Percentiles rank a stretch among this genome's conserved stretches.
Conservation (phyloP, 2,113 vertebrate species). For the Penelope pileata region DNA sequence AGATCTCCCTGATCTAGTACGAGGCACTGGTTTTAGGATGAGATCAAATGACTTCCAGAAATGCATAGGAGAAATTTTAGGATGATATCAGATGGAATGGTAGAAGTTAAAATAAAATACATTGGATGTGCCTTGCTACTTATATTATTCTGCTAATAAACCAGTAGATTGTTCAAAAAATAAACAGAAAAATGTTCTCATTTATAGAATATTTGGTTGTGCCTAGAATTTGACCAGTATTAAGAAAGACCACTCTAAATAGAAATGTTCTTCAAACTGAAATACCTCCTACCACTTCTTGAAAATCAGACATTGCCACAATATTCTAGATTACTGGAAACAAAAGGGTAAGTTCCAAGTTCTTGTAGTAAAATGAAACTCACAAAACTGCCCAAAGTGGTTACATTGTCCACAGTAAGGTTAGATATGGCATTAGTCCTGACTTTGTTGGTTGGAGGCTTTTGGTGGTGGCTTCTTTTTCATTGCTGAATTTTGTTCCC, state of each 20-base stretch:
- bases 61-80: neutral
- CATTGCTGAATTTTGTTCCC: neutral
- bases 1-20: neutral
- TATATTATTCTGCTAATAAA: neutral
- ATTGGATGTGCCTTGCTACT: neutral
- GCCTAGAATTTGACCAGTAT: neutral
- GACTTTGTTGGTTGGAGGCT: neutral
- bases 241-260: neutral
- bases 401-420: neutral
- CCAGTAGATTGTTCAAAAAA: neutral
- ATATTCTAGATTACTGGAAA: neutral
- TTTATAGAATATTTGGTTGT: neutral
- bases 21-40: neutral
- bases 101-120: neutral
- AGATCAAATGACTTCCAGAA: neutral
- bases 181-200: neutral
- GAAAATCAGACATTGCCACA: neutral
- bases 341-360: neutral
- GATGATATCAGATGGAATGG: neutral
- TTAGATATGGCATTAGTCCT: neutral
- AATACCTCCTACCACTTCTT: neutral
- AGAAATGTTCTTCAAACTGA: neutral
- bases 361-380: neutral
- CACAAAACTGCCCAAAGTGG: neutral
- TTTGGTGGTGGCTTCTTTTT: neutral